Conservation (phyloP, 2,113 vertebrate species). For the Mus pahari region DNA sequence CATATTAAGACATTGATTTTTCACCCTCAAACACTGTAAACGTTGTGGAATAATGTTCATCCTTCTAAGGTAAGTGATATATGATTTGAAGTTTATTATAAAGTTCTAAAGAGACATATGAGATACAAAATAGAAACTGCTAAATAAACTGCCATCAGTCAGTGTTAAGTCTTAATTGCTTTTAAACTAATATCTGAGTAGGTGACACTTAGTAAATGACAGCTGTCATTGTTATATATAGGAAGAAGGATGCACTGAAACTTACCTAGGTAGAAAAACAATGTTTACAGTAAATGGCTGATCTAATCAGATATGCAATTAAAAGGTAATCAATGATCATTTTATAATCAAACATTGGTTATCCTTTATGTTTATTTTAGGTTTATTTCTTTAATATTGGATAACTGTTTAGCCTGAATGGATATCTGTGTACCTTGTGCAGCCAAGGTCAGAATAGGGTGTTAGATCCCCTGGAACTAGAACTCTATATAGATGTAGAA, state of each 20-base stretch:
- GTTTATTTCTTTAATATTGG: background rate
- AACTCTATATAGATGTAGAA: background rate
- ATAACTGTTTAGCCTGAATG: background rate
- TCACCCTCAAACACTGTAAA: background rate
- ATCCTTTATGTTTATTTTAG: background rate
- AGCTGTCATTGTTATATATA: background rate
- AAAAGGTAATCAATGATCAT: background rate
- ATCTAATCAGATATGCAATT: background rate
- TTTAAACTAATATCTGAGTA: conserved; percentile 11
- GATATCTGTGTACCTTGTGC: background rate
- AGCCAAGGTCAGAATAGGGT: background rate
- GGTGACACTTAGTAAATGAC: conserved; percentile 16
- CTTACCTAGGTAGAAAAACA: background rate
- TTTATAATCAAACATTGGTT: background rate
- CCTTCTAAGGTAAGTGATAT: conserved; percentile 25
- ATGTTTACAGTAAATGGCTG: conserved; percentile 32
- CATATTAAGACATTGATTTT: background rate
- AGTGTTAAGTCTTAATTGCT: conserved; percentile 7
- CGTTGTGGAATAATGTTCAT: background rate
- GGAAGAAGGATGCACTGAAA: background rate
- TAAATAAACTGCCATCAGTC: background rate
- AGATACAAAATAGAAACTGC: conserved; percentile 23
- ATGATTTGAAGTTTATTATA: conserved; percentile 40
- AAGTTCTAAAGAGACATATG: conserved; percentile 13
- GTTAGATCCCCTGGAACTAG: background rate